Evolutionary conservation across 2,888 invertebrate species (phyloP), one percentile per base, ranked within the genome.

Genomic region (Linnaemya tessellans): DNA sequence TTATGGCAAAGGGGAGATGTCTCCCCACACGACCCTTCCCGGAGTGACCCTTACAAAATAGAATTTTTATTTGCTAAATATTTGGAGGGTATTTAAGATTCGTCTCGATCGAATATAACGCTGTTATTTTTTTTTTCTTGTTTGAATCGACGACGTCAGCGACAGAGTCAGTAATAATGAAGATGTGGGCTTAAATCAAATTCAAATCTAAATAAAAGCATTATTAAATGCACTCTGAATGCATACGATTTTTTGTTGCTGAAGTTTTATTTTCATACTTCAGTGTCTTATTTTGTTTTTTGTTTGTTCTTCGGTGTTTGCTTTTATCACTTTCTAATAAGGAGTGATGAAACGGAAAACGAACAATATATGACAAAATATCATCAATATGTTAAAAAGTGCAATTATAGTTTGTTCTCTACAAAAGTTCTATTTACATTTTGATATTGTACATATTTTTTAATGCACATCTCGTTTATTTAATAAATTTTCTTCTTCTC

Each of bases 131-230:
- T n/a, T 46, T 43, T 38, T 77, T 0, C 20, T 56, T 54, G 7
- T 58, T 71, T 64, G 20, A 49, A 56, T 54, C 64, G 64, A 70
- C 75, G 75, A 64, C 64, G 70, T 70, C 75, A 77, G 46, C 64
- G 54, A 58, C 51, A 81, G 54, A 62, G 38, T 54, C 68, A 49
- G 30, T 64, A 41, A 77, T 60, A 60, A 60, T 58, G 73, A 51
- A 60, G 73, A 67, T 60, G 80, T 80, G 74, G 80, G 80, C 74
- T 74, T 67, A 73, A 58, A 30, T 64, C 54, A 54, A 64, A 73
- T 60, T 5, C 38, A 46, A 58, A 73, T 79, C 41, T 41, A 46
- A 78, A 78, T 58, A 70, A 54, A 41, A 62, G 18, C 41, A 41
- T 30, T 54, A 38, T 60, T 49, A 51, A 60, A 51, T 49, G 30